Base-by-base conservation (phyloP, 64 coral and sea anemone genomes). In the Trachythela sp. region DNA sequence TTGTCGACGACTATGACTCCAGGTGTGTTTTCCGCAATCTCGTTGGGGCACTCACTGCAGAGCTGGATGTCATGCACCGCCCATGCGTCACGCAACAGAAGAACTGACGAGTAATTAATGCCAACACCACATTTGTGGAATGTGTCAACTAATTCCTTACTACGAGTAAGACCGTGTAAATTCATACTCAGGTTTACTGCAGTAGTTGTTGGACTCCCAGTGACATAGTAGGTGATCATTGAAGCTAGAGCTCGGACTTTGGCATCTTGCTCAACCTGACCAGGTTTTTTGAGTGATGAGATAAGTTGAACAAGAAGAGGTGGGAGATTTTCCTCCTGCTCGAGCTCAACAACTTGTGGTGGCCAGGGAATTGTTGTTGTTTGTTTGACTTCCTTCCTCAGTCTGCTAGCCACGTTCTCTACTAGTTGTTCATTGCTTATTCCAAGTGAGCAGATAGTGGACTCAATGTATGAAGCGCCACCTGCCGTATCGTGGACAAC, bases 321-420 rank as follows among this genome's bases (percentile, higher is more conserved):
- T 40, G 75, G 75, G 30, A 80, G 37, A n/a, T 80, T 1, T 80
- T 80, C 75, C 9, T 80, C 20, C 30, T 80, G 32, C 75, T 80
- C n/a, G 1, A 72, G 26, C 1, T 72, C 68, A 72, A 26, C 68
- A 80, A 80, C 30, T 80, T 80, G 31, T 35, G 32, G 75, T 35
- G 75, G 68, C 68, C 68, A 72, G 68, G n/a, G 68, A 26, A 72
- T 72, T 72, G 68, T 72, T 72, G 68, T n/a, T n/a, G n/a, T n/a
- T n/a, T n/a, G n/a, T n/a, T n/a, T n/a, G n/a, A n/a, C n/a, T n/a
- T n/a, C n/a, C n/a, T n/a, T n/a, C n/a, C n/a, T n/a, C n/a, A n/a
- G n/a, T n/a, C n/a, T n/a, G n/a, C n/a, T n/a, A n/a, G n/a, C n/a
- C n/a, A n/a, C n/a, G n/a, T n/a, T n/a, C n/a, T n/a, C n/a, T n/a